Evolutionary conservation across 2,888 invertebrate species (phyloP).

Genomic region (Pantelozetes paolii): DNA sequence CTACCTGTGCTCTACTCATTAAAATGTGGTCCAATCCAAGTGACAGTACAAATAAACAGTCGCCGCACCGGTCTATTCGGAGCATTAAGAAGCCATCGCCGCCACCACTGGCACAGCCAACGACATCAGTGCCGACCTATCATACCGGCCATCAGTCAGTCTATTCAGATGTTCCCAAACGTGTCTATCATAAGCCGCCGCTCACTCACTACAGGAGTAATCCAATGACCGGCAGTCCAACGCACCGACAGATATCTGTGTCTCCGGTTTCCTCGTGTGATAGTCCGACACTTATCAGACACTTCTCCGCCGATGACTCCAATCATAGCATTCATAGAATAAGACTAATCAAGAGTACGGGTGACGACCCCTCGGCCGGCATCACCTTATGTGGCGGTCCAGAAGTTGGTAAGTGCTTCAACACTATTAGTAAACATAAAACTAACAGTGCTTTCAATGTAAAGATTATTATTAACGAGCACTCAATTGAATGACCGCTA

Average conservation of each 20-base stretch:
- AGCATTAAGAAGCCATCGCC: background rate
- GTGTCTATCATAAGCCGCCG: conserved; percentile 24
- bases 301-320: conserved; percentile 27
- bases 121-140: conserved; percentile 15
- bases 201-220: conserved; percentile 26
- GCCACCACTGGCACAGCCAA: background rate
- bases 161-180: conserved; percentile 28
- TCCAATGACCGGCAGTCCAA: conserved; percentile 1
- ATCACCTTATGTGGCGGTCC: conserved; percentile 41
- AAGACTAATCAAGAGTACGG: conserved; percentile 25
- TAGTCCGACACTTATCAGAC: conserved; percentile 27
- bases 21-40: conserved; percentile 25
- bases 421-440: too few species aligned
- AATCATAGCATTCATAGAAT: conserved; percentile 23
- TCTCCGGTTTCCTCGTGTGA: conserved; percentile 30
- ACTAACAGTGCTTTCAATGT: background rate
- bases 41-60: conserved; percentile 1
- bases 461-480: background rate
- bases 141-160: conserved; percentile 10
- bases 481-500: background rate
- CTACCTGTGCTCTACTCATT: too few species aligned
- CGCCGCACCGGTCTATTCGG: conserved; percentile 12
- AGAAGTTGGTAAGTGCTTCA: conserved; percentile 41
- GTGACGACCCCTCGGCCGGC: conserved; percentile 33
- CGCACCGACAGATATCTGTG: conserved; percentile 23